phyloP scores from a whole-genome alignment of 92 coral and sea anemone species.

The Epizoanthus illoricatus region DNA sequence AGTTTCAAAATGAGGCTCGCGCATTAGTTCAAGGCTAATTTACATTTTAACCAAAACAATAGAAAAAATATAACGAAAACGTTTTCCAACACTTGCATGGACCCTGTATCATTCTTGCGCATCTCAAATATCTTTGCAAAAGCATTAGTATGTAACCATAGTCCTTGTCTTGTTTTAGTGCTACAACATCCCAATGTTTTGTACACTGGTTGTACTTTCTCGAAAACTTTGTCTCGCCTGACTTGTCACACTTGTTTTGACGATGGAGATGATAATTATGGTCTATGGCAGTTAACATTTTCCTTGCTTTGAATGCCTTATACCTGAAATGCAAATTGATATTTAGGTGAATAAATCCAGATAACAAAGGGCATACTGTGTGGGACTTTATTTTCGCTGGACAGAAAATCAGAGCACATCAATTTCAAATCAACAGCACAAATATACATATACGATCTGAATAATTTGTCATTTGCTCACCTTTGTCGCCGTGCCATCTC shows the following conservation, averaged over 20 bases:
- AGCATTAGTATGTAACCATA: constrained; percentile 25
- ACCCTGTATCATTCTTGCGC: background rate
- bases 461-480: background rate
- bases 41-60: too few species aligned
- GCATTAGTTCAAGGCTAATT: too few species aligned
- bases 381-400: too few species aligned
- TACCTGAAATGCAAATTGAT: too few species aligned
- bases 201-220: constrained; percentile 10
- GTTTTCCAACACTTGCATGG: too few species aligned
- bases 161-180: constrained; percentile 14
- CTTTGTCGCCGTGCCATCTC: constrained; percentile 27
- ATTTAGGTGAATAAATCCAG: too few species aligned
- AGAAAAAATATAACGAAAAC: too few species aligned
- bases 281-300: constrained; percentile 21
- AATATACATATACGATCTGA: background rate
- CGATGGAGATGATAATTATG: constrained; percentile 37
- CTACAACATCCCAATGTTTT: constrained; percentile 38
- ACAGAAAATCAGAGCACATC: background rate
- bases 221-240: constrained; percentile 4
- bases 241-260: background rate
- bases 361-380: too few species aligned
- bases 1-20: too few species aligned
- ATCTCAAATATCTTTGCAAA: constrained; percentile 30
- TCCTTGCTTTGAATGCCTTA: constrained; percentile 34
- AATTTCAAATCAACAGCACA: background rate